phyloP scores from a whole-genome alignment of 1,140 invertebrate species.

The Nebria ingens region DNA sequence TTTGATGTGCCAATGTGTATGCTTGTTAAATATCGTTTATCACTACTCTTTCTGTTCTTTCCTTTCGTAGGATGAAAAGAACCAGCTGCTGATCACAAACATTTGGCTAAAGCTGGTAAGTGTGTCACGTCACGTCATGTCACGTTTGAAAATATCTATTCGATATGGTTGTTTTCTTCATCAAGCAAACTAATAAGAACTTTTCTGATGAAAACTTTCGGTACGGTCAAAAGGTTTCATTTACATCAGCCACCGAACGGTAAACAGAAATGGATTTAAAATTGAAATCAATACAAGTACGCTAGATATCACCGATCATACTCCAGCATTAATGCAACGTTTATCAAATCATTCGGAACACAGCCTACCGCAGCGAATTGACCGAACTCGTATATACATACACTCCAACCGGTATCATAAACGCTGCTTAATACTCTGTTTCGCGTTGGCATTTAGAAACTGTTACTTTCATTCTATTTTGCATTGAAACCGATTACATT shows the following conservation, averaged over 20 bases:
- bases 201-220: background rate
- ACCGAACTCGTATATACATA: too few species aligned
- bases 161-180: background rate
- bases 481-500: too few species aligned
- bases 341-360: too few species aligned
- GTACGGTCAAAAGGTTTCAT: background rate
- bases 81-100: constrained; percentile 73
- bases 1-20: background rate
- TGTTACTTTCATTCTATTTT: background rate
- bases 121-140: too few species aligned
- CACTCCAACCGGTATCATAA: too few species aligned
- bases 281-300: too few species aligned
- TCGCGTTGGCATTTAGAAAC: background rate
- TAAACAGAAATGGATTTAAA: background rate
- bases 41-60: background rate
- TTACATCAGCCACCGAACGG: background rate
- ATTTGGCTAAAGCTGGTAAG: constrained; percentile 80
- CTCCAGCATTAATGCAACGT: too few species aligned
- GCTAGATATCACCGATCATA: too few species aligned
- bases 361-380: too few species aligned
- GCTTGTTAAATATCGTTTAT: background rate
- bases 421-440: too few species aligned
- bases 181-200: background rate
- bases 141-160: background rate
- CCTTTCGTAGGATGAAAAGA: constrained; percentile 8